Evolutionary conservation across 2,113 vertebrate genomes (phyloP), one percentile per base, ranked within the genome.

Genomic region (Phylloscopus whistleri): DNA sequence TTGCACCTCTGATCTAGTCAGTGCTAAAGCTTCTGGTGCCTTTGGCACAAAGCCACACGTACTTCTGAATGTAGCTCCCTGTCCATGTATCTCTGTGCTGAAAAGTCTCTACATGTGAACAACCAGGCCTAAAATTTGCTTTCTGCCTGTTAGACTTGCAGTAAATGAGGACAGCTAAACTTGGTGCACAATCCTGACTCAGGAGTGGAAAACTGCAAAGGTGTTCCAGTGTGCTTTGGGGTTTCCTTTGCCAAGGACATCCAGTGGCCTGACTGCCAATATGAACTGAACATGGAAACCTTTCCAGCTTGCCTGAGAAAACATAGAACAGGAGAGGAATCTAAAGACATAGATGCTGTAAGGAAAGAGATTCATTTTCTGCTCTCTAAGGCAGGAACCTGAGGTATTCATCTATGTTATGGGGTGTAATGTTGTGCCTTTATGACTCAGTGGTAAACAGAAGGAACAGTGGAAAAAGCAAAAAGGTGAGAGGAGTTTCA

Each of bases 201-300:
- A 81, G 48, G 22, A 86, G 31, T 63, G 79, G 79, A 93, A 86
- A 84, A 78, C 59, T 88, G 26, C 48, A 63, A 17, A 83, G 76
- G 23, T 26, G 14, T 95, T 89, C 43, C 67, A 77, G 39, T 80
- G 80, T 74, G 52, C 94, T 90, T 64, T 67, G 72, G 51, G 37
- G 35, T 76, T 93, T 94, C 52, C 48, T 86, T 93, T 93, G 93
- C 95, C 92, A 86, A 70, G 92, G 84, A 88, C 87, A 91, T 86
- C 90, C 76, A 85, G 18, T 70, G 68, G 55, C 79, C 90, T 91
- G 55, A 75, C 90, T 92, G 87, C 87, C 93, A 86, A 2, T 14
- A 21, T 59, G 82, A 91, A 44, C 89, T 58, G 67, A 80, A 48
- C 55, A 33, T 49, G 37, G 87, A 94, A 94, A 74, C 44, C 48